phyloP scores from a whole-genome alignment of 2,113 vertebrate species.

The Thinocorus orbignyianus region DNA sequence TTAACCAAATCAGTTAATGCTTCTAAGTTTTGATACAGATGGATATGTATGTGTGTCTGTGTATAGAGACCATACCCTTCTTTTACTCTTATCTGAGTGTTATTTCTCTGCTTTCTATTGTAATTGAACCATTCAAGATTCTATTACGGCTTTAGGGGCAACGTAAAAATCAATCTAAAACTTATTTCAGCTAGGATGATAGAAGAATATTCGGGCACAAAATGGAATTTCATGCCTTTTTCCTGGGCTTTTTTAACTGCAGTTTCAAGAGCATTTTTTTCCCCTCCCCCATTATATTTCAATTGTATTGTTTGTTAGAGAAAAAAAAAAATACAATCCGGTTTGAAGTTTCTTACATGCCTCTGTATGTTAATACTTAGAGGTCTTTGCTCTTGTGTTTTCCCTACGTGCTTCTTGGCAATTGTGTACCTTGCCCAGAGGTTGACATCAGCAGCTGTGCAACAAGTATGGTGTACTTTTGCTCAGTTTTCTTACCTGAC shows the following conservation, averaged over 20 bases:
- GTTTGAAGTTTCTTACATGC: not conserved
- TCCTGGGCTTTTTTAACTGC: not conserved
- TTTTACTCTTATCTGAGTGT: not conserved
- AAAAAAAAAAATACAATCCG: not conserved
- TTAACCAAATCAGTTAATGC: not conserved
- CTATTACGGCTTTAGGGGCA: not conserved
- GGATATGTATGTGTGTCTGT: not conserved
- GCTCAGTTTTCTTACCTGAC: not conserved
- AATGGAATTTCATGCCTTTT: not conserved
- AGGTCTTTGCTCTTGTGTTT: not conserved
- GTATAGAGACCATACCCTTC: not conserved
- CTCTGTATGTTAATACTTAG: not conserved
- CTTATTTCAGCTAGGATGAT: not conserved
- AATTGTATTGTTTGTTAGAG: not conserved
- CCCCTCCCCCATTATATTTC: not conserved
- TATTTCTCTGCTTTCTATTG: not conserved
- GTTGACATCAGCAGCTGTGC: not conserved
- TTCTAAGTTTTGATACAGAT: not conserved
- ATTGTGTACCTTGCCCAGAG: not conserved
- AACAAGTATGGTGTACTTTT: not conserved
- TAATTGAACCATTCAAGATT: not conserved
- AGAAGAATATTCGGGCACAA: not conserved
- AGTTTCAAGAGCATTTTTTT: not conserved
- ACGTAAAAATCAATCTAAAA: slow-evolving; percentile 5
- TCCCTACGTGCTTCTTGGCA: not conserved